Conservation (phyloP, 2,888 invertebrate genomes). For the Cinara cedri region DNA sequence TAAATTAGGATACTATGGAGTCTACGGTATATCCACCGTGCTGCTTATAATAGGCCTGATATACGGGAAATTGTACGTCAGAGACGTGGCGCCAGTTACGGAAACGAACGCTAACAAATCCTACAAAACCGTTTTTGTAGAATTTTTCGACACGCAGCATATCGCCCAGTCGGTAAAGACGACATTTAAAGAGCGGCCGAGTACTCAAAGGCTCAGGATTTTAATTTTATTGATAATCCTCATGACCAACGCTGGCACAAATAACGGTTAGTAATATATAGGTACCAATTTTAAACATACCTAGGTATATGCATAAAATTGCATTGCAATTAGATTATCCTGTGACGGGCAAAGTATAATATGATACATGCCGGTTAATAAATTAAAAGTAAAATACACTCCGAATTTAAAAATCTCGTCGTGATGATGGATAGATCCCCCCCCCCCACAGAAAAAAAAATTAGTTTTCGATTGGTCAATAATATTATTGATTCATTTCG, state of each 20-base stretch:
- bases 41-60: slow-evolving; percentile 77
- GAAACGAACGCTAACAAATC: slow-evolving; percentile 37
- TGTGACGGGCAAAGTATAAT: no score
- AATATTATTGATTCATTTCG: no score
- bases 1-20: slow-evolving; percentile 71
- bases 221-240: slow-evolving; percentile 80
- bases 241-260: slow-evolving; percentile 83
- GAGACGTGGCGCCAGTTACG: slow-evolving; percentile 65
- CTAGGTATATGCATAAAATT: no score
- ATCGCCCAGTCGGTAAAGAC: slow-evolving; percentile 79
- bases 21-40: slow-evolving; percentile 77
- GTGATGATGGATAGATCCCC: no score
- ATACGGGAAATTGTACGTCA: slow-evolving; percentile 75
- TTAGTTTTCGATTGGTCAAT: no score
- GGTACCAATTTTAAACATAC: no score
- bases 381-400: no score
- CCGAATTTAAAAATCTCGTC: no score
- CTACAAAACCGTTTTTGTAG: slow-evolving; percentile 65
- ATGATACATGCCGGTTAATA: no score
- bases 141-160: slow-evolving; percentile 79
- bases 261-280: slow-evolving; percentile 72
- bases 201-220: slow-evolving; percentile 75
- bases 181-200: slow-evolving; percentile 80
- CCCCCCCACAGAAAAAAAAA: no score
- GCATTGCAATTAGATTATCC: no score